A percentile compares a stretch with the other conserved stretches of the same genome.
These are phyloP conservation scores for Ameiurus melas DNA, from an alignment of 2,113 vertebrate species.

Conservation along the genomic window DNA sequence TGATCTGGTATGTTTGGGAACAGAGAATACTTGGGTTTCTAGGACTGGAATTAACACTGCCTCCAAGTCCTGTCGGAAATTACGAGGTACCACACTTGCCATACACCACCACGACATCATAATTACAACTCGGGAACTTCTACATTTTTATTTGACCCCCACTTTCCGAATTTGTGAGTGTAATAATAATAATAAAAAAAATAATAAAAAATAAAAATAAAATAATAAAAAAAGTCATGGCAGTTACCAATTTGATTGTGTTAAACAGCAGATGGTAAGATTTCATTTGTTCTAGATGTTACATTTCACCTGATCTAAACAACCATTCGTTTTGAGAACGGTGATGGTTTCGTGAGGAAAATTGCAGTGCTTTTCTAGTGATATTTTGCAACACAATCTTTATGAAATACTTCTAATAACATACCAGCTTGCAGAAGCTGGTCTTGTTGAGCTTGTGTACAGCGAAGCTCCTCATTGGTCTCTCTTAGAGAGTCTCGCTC, in stretches of 20 bases:
- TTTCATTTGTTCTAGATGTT: background rate
- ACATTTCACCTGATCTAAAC: background rate
- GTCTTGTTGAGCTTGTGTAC: slow-evolving; percentile 88
- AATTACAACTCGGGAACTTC: background rate
- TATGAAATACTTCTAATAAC: background rate
- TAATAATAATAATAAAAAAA: too few relatives aligned
- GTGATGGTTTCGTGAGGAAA: too few relatives aligned
- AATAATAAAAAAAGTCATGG: background rate
- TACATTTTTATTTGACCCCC: background rate
- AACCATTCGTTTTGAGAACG: background rate
- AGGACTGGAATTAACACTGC: background rate
- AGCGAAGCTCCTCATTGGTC: slow-evolving; percentile 92
- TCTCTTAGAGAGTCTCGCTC: slow-evolving; percentile 92
- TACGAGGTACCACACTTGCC: background rate
- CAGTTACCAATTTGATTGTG: too few relatives aligned
- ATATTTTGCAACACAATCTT: background rate
- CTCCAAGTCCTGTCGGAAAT: background rate
- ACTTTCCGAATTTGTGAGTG: background rate
- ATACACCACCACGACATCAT: background rate
- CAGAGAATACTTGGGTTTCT: background rate
- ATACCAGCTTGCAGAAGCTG: slow-evolving; percentile 88
- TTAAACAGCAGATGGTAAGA: background rate
- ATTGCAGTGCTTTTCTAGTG: background rate
- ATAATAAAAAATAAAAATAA: too few relatives aligned
- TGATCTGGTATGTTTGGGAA: background rate